Percentiles rank a stretch among this genome's conserved stretches.
Conservation (phyloP, 1,140 invertebrate species). For the Vollenhovia emeryi region DNA sequence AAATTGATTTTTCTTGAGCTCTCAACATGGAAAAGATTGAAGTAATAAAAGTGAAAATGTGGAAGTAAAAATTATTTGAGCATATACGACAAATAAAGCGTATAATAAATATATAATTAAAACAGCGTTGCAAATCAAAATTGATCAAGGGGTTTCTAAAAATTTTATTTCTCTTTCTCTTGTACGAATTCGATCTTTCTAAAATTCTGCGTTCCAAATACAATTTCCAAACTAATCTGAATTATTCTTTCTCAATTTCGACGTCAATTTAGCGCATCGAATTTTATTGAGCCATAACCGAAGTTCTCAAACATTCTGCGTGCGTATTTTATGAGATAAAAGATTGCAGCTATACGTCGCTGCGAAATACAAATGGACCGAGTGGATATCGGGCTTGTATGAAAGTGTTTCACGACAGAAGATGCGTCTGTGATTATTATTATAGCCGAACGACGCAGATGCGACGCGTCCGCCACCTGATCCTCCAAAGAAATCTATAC, state of each 20-base stretch:
- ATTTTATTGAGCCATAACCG: not conserved
- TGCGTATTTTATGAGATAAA: not conserved
- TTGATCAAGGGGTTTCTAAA: not conserved
- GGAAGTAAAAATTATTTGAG: not conserved
- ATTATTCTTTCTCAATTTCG: not conserved
- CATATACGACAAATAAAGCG: no score
- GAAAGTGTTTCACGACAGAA: not conserved
- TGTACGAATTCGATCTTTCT: not conserved
- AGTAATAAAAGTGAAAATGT: not conserved
- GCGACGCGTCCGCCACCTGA: slow-evolving; percentile 32
- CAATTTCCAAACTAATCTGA: not conserved
- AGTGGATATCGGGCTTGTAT: not conserved
- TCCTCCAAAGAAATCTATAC: slow-evolving; percentile 39
- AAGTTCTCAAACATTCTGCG: not conserved
- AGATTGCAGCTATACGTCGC: not conserved
- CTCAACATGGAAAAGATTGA: not conserved
- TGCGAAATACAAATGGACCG: not conserved
- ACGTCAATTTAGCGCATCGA: not conserved
- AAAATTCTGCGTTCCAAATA: not conserved
- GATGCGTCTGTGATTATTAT: slow-evolving; percentile 22
- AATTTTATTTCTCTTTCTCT: not conserved
- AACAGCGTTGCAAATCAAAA: not conserved
- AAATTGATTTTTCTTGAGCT: not conserved
- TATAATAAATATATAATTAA: not conserved
- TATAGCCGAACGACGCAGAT: slow-evolving; percentile 24